A percentile compares a stretch with the other conserved stretches of the same genome.
Evolutionary conservation across 2,113 vertebrate genomes (phyloP).

Genomic region (Oncorhynchus keta): DNA sequence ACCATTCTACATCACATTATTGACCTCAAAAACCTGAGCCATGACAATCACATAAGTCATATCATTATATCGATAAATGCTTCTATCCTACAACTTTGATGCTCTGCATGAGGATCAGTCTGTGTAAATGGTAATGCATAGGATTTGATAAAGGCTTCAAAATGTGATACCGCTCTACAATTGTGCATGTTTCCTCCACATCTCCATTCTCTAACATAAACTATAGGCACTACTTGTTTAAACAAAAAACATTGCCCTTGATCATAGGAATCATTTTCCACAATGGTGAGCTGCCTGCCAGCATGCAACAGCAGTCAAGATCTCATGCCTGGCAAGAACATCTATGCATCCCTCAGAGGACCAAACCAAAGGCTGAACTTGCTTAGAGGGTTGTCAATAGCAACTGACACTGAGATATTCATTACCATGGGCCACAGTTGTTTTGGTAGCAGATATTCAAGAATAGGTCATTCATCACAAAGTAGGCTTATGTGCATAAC

Average conservation of each 20-base stretch:
- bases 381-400: not conserved
- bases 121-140: not conserved
- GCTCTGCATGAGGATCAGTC: not conserved
- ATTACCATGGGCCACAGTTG: not conserved
- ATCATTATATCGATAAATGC: not conserved
- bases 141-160: too few relatives aligned
- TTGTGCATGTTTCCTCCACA: too few relatives aligned
- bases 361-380: not conserved
- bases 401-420: not conserved
- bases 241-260: too few relatives aligned
- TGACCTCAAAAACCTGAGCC: conserved; percentile 5
- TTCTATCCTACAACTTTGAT: not conserved
- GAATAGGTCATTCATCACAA: not conserved
- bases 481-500: not conserved
- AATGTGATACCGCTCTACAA: too few relatives aligned
- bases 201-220: too few relatives aligned
- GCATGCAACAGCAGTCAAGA: not conserved
- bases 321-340: not conserved
- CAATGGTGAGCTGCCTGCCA: not conserved
- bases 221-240: too few relatives aligned
- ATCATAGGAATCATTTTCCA: conserved; percentile 1
- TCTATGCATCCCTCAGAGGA: not conserved
- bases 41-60: not conserved
- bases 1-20: not conserved
- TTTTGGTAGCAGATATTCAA: not conserved